A percentile compares a stretch with the other conserved stretches of the same genome.
These are phyloP conservation scores for Macquaria australasica DNA, from an alignment of 2,113 vertebrate genomes.

Conservation along the genomic window DNA sequence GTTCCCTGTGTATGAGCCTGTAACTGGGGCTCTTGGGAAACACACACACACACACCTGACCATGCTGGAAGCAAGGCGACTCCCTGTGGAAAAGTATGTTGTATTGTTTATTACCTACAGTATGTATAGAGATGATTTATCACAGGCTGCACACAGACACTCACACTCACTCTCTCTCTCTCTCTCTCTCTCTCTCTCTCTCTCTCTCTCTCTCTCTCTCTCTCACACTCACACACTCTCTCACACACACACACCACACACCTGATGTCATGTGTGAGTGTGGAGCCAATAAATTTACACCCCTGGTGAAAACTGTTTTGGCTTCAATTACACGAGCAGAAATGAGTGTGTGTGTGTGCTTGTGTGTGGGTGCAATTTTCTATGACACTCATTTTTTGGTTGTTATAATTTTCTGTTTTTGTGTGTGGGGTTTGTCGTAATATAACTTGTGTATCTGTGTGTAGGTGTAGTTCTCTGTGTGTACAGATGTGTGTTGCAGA, in stretches of 20 bases:
- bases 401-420: slow-evolving; percentile 32
- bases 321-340: slow-evolving; percentile 52
- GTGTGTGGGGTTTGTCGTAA: neutral
- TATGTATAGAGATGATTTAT: slow-evolving; percentile 64
- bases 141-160: slow-evolving; percentile 16
- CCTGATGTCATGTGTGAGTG: slow-evolving; percentile 34
- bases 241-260: slow-evolving; percentile 24
- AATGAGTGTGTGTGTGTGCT: slow-evolving; percentile 8
- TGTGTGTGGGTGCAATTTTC: slow-evolving; percentile 10
- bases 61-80: slow-evolving; percentile 26
- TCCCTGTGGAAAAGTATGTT: slow-evolving; percentile 58
- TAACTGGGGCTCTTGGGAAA: slow-evolving; percentile 40
- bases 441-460: slow-evolving; percentile 25
- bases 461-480: slow-evolving; percentile 40
- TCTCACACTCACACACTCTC: slow-evolving; percentile 18
- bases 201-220: no score
- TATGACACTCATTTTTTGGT: slow-evolving; percentile 16
- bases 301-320: slow-evolving; percentile 54
- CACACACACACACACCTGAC: slow-evolving; percentile 32
- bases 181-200: no score
- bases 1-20: slow-evolving; percentile 46
- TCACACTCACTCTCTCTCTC: slow-evolving; percentile 19
- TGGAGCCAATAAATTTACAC: slow-evolving; percentile 52
- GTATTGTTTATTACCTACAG: slow-evolving; percentile 68
- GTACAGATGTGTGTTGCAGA: slow-evolving; percentile 34